Base-by-base conservation (phyloP, 2,888 invertebrate genomes). In the Eristalinus sepulchralis region DNA sequence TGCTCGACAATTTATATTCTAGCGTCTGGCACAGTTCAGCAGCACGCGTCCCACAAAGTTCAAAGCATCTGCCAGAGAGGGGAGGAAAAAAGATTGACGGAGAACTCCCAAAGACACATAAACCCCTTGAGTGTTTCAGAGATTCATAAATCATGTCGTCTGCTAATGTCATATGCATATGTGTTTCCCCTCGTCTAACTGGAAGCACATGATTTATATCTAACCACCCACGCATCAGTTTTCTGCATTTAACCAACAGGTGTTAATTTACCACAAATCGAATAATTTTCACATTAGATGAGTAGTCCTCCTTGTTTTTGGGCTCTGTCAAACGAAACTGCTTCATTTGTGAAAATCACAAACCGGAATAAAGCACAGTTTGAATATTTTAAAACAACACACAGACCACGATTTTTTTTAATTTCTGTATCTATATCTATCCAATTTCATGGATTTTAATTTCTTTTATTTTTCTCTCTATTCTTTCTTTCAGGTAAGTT, bases 401-500 rank as follows among this genome's bases (percentile, higher is more conserved):
- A 17, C 17, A 47, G 17, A n/a, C 47, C 17, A 27, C 24, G 20
- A n/a, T n/a, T n/a, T n/a, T 39, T 47, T 24, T 6, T 67, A 31
- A 11, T 68, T 57, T 34, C 6, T 55, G n/a, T 66, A 27, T 64
- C 33, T 75, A 10, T 9, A 33, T 60, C 5, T 67, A 34, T 57
- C 13, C 33, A 39, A 39, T 60, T 76, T 66, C 66, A 47, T 47
- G 75, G 11, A 68, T 68, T 60, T 60, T 67, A 24, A 33, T 60
- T 60, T 67, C 20, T 60, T 1, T 27, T 57, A 31, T 9, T 57
- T 13, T n/a, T n/a, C n/a, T n/a, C n/a, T 73, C 11, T 53, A 8
- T 22, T 17, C 67, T 39, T 62, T 31, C 53, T 77, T 77, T n/a
- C 55, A 77, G 77, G 77, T 77, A 77, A 77, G 77, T 60, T 47